Evolutionary conservation across 1,140 invertebrate genomes (phyloP).

Genomic region (Apis florea): DNA sequence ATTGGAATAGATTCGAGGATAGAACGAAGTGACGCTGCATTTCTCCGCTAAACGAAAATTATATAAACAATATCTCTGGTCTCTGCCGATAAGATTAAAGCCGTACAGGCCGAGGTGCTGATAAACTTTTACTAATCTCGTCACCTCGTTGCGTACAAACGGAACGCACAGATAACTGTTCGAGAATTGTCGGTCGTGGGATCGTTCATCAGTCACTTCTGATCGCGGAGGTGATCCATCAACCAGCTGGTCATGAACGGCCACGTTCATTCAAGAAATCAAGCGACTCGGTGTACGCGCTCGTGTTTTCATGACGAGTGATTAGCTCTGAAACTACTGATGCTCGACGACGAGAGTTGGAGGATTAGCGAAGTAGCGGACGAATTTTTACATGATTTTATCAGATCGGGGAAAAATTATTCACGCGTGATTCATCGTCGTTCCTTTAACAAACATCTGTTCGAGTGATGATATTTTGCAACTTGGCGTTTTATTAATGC

Average conservation of each 20-base stretch:
- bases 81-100: conserved; percentile 56
- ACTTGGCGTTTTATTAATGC: no score
- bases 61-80: background rate
- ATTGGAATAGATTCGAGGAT: no score
- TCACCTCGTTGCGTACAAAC: conserved; percentile 25
- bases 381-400: background rate
- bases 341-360: background rate
- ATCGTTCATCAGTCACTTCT: conserved; percentile 20
- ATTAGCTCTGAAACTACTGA: background rate
- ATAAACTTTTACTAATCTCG: conserved; percentile 56
- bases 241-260: background rate
- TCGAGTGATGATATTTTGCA: no score
- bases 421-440: no score
- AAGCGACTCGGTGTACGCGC: background rate
- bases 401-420: no score
- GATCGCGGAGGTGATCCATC: conserved; percentile 22
- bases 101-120: conserved; percentile 50
- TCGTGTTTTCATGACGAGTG: conserved; percentile 14
- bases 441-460: no score
- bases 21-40: no score
- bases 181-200: background rate
- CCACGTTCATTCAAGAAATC: conserved; percentile 44
- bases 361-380: background rate
- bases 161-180: conserved; percentile 1
- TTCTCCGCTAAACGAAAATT: no score